Percentiles rank a stretch among this genome's conserved stretches.
Evolutionary conservation across 2,888 invertebrate species (phyloP).

Genomic region (Napeogenes sylphis): DNA sequence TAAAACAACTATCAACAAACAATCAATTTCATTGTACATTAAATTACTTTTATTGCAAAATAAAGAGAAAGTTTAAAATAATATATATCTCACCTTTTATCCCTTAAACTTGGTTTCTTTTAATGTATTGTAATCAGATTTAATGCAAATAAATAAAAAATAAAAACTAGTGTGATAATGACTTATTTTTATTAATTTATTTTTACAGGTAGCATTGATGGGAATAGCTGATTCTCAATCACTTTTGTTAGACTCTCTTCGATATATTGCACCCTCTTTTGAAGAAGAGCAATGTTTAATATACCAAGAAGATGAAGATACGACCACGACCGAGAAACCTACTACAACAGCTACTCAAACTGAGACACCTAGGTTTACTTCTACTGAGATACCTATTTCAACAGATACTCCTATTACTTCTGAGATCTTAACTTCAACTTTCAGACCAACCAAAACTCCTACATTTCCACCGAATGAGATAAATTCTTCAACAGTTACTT

Average conservation of each 20-base stretch:
- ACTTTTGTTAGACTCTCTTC: constrained; percentile 50
- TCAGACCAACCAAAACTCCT: constrained; percentile 7
- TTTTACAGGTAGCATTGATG: constrained; percentile 50
- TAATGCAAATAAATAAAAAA: not conserved
- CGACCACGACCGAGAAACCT: not conserved
- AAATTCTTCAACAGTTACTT: constrained; percentile 6
- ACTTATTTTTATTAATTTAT: constrained; percentile 9
- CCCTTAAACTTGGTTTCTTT: no score
- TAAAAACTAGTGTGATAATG: constrained; percentile 1
- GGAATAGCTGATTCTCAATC: constrained; percentile 38
- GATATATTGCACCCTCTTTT: constrained; percentile 42
- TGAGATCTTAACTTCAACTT: constrained; percentile 8
- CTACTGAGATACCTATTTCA: constrained; percentile 1
- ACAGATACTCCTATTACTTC: constrained; percentile 6
- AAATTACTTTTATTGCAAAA: no score
- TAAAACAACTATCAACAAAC: no score
- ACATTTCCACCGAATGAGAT: constrained; percentile 15
- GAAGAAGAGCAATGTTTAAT: constrained; percentile 41
- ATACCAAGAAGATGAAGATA: constrained; percentile 34
- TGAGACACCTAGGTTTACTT: constrained; percentile 12
- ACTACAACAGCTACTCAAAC: constrained; percentile 20
- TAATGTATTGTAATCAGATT: no score
- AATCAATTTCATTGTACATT: no score
- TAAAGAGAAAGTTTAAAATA: no score
- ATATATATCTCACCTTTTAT: no score